These are phyloP conservation scores for Seira ritae DNA, from an alignment of 2,888 invertebrate species.

Conservation along the genomic window DNA sequence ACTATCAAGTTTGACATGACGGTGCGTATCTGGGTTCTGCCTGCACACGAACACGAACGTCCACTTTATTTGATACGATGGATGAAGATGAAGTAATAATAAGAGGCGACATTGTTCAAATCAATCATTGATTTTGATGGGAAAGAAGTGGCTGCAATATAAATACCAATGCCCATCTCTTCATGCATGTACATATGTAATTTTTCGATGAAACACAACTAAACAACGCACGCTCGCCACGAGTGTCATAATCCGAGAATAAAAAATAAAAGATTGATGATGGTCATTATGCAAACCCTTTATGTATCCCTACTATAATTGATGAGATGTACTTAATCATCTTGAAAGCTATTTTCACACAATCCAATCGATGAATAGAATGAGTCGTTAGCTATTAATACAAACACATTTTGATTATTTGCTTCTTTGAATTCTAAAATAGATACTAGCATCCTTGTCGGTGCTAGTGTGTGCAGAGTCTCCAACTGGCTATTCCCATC, in stretches of 20 bases:
- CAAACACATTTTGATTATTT: slow-evolving; percentile 74
- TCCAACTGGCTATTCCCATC: slow-evolving; percentile 57
- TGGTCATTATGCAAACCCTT: slow-evolving; percentile 32
- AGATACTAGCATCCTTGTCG: slow-evolving; percentile 74
- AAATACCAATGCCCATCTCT: no score
- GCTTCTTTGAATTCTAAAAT: no score
- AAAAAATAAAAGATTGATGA: slow-evolving; percentile 46
- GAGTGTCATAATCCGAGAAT: not conserved
- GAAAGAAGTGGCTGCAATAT: not conserved
- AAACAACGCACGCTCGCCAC: not conserved
- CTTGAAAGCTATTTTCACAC: no score
- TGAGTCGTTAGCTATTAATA: no score
- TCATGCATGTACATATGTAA: no score
- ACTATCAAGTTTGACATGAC: not conserved
- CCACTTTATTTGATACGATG: no score
- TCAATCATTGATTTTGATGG: not conserved
- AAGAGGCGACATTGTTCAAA: not conserved
- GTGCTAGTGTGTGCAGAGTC: slow-evolving; percentile 74
- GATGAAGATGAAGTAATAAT: not conserved
- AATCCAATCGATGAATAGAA: no score
- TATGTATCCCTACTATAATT: slow-evolving; percentile 35
- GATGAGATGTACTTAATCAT: slow-evolving; percentile 31
- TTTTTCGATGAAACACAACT: no score
- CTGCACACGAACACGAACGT: no score
- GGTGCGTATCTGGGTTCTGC: not conserved